These are phyloP conservation scores for Toxotes jaculatrix DNA, from an alignment of 2,113 vertebrate genomes.

Conservation along the genomic window DNA sequence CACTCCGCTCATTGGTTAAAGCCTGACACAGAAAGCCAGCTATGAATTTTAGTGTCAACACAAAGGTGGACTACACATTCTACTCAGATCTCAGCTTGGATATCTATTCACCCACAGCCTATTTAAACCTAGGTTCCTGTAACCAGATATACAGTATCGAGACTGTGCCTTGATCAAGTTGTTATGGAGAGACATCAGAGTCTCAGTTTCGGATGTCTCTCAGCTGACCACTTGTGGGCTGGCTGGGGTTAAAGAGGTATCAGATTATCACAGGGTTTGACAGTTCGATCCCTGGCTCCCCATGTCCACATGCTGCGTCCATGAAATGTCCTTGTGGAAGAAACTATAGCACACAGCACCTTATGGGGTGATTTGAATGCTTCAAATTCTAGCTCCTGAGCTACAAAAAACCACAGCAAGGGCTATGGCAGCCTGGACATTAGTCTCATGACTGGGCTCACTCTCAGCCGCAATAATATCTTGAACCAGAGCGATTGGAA, in stretches of 20 bases:
- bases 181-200: conserved; percentile 1
- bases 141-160: background rate
- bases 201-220: conserved; percentile 1
- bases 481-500: background rate
- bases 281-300: background rate
- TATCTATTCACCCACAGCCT: background rate
- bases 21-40: background rate
- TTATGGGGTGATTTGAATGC: no score
- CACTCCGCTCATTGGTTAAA: background rate
- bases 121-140: background rate
- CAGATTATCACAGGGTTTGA: no score
- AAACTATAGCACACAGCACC: background rate
- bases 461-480: conserved; percentile 13
- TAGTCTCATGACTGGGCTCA: background rate
- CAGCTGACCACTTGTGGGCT: background rate
- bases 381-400: background rate
- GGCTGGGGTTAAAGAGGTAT: background rate
- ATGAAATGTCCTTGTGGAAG: background rate
- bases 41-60: background rate
- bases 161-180: background rate
- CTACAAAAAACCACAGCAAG: background rate
- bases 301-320: background rate
- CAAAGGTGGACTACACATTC: background rate
- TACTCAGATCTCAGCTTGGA: background rate
- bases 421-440: background rate